Base-by-base conservation (phyloP, 2,888 invertebrate species). In the Microplitis deprimator region DNA sequence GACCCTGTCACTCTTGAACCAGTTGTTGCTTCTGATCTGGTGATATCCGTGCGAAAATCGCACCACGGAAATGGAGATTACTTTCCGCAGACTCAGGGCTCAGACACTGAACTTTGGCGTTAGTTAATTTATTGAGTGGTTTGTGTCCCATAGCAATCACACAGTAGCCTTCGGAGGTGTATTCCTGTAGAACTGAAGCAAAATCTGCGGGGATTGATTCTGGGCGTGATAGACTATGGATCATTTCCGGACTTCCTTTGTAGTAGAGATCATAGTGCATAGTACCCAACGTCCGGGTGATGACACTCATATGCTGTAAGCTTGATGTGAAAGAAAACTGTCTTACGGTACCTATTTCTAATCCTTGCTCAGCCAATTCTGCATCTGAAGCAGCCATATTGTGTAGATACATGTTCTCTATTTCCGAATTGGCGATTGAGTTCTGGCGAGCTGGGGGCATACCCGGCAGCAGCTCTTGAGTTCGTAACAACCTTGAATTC, bases 21-120 rank as follows among this genome's bases (percentile, higher is more conserved):
- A 98, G 92, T 83, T 98, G 96, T 82, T 97, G 97, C 84, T 98
- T 98, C 90, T 98, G 98, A 83, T 98, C 98, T 0, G 98, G 97
- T 3, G 96, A 94, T 97, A 98, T 98, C 70, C 98, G 92, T 0
- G 98, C 98, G 91, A 97, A 98, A 80, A 98, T 95, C 0, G 95
- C 95, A 8, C 98, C 98, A 38, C 95, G 92, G 87, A 97, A 96
- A 77, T 92, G 94, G 81, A 97, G 90, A 82, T 96, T 95, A 29
- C 91, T 91, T 90, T 98, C 98, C 60, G 97, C 93, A 85, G 93
- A 92, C 78, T 96, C 96, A 60, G 96, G 92, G 38, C 93, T 92
- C 84, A 96, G 92, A 78, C 94, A 92, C 86, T 96, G 94, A 8
- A 95, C 92, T 88, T 96, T 94, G 7, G 94, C 92, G 85, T 94